Conservation (phyloP, 2,797 vertebrate genomes). For the Phalanger gymnotis region DNA sequence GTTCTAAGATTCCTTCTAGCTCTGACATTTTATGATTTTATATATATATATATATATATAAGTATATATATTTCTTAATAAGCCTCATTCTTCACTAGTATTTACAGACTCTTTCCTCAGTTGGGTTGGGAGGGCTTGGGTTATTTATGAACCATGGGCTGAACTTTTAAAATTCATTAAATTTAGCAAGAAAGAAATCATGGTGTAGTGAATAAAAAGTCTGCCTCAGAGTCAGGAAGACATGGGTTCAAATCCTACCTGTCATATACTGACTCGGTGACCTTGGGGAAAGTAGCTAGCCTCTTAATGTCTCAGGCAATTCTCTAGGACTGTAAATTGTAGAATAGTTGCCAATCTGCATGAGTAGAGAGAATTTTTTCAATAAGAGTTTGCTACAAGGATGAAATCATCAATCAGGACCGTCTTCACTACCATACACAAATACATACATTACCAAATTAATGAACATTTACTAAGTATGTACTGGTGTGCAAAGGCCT, state of each 20-base stretch:
- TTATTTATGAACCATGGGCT: background rate
- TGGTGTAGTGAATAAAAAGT: background rate
- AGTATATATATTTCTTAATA: background rate
- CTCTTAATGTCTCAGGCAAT: background rate
- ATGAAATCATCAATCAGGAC: background rate
- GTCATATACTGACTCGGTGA: background rate
- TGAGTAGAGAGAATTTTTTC: background rate
- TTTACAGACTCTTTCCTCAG: background rate
- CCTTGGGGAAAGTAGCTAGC: background rate
- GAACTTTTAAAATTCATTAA: background rate
- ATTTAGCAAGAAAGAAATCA: background rate
- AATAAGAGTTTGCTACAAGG: background rate
- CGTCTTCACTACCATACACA: background rate
- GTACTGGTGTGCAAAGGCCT: background rate
- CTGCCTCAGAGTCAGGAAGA: background rate
- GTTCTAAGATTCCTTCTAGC: background rate
- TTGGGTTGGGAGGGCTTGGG: background rate
- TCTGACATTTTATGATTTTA: background rate
- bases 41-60: background rate
- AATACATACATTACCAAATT: background rate
- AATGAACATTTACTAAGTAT: background rate
- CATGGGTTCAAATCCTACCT: background rate
- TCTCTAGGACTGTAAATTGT: background rate
- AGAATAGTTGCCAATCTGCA: background rate
- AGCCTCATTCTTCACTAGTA: background rate